Evolutionary conservation across 1,140 invertebrate genomes (phyloP).

Genomic region (Trichogramma pretiosum): DNA sequence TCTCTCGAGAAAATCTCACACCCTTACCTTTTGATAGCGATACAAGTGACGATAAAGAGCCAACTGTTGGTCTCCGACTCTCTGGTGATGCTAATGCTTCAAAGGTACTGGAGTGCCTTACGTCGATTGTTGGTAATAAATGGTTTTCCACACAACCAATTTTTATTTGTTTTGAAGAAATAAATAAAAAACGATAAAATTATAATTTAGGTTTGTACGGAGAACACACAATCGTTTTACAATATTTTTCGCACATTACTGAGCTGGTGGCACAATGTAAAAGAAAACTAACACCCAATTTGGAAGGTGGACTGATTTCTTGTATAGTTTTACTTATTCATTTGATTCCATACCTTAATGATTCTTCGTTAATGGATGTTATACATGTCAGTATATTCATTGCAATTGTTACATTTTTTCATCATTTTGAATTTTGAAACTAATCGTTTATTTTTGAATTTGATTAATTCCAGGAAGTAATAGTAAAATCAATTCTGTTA

Average conservation of each 20-base stretch:
- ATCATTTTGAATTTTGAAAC: slow-evolving; percentile 4
- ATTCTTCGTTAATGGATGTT: slow-evolving; percentile 77
- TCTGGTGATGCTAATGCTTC: slow-evolving; percentile 73
- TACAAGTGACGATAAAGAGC: slow-evolving; percentile 18
- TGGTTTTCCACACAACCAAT: background rate
- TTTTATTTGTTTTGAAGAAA: too few relatives aligned
- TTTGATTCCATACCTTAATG: slow-evolving; percentile 73
- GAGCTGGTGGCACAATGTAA: slow-evolving; percentile 72
- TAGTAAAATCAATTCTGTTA: slow-evolving; percentile 68
- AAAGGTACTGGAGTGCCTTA: slow-evolving; percentile 81
- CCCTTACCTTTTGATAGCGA: slow-evolving; percentile 28
- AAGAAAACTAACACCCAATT: slow-evolving; percentile 65
- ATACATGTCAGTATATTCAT: slow-evolving; percentile 53
- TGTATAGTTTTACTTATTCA: slow-evolving; percentile 72
- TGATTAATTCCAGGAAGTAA: slow-evolving; percentile 49
- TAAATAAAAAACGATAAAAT: background rate
- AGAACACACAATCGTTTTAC: slow-evolving; percentile 85
- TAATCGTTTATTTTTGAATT: slow-evolving; percentile 5
- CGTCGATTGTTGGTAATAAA: slow-evolving; percentile 64
- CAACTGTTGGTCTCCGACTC: slow-evolving; percentile 43
- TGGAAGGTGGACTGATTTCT: slow-evolving; percentile 83
- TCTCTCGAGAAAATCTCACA: slow-evolving; percentile 71
- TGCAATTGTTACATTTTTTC: background rate
- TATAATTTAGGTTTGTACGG: slow-evolving; percentile 68
- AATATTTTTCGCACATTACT: slow-evolving; percentile 88